Evolutionary conservation across 2,113 vertebrate species (phyloP), one percentile per base, ranked within the genome.

Genomic region (Callipepla squamata): DNA sequence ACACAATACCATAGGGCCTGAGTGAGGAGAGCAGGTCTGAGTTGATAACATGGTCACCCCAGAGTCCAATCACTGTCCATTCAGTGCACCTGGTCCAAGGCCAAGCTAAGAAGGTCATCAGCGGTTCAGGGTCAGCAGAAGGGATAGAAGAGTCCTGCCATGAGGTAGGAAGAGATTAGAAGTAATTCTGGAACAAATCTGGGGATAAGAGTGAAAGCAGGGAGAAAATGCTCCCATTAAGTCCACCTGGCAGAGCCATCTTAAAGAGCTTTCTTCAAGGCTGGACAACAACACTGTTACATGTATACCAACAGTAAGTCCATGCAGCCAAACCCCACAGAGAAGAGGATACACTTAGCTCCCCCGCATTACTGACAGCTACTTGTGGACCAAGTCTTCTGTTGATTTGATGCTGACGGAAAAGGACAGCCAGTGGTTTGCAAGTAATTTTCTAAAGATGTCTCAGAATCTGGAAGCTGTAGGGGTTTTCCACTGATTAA

Each of bases 181-280:
- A 87, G 25, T 23, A 80, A 14, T 4, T 55, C 17, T 32, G 44
- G 40, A 74, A 48, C 3, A 80, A 65, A 68, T 47, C 0, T 0
- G 5, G 21, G 13, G 26, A 2, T 38, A 3, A 13, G 4, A 1
- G 0, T n/a, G 6, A 85, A 81, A 78, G 21, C 21, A 61, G 15
- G 6, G 36, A 69, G 40, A 28, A 66, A 66, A 81, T 58, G 1
- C 10, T 85, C 50, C 40, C 30, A n/a, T 5, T 11, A 57, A 66
- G 3, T 8, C 9, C 70, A 57, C 18, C 59, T 68, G 65, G 22
- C 11, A 87, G 68, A 84, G 2, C 0, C 2, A 22, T 89, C n/a
- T 59, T 34, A 23, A 72, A 40, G 50, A 51, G 13, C 25, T 63
- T 25, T 63, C 38, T 42, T 62, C 45, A 57, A 62, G 28, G 16